These are phyloP conservation scores for Percopsis omiscomaycus DNA, from an alignment of 2,797 vertebrate species.

Conservation along the genomic window DNA sequence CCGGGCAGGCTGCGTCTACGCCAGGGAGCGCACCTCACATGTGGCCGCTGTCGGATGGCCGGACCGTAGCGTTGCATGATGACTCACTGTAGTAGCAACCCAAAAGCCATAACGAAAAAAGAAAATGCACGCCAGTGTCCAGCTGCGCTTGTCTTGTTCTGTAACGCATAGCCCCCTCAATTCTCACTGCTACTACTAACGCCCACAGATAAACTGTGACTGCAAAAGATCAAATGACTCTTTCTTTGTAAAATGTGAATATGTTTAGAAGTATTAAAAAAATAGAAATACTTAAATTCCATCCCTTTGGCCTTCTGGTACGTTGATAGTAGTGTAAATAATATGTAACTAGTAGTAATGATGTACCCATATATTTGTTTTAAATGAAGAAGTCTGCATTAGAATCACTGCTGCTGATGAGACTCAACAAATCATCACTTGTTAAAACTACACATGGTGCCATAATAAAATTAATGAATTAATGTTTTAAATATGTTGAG, in stretches of 20 bases:
- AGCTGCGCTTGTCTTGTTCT: slow-evolving; percentile 10
- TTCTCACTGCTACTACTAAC: slow-evolving; percentile 32
- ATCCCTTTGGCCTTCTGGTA: slow-evolving; percentile 19
- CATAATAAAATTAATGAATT: slow-evolving; percentile 34
- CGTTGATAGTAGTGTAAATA: slow-evolving; percentile 56
- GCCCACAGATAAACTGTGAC: slow-evolving; percentile 22
- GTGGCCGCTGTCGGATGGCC: slow-evolving; percentile 56
- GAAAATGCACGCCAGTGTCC: slow-evolving; percentile 42
- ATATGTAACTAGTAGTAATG: slow-evolving; percentile 19
- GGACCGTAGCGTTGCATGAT: slow-evolving; percentile 57
- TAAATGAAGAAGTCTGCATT: background rate
- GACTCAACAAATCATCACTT: slow-evolving; percentile 20
- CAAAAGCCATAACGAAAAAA: slow-evolving; percentile 68
- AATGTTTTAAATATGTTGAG: slow-evolving; percentile 17
- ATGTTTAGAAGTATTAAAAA: slow-evolving; percentile 35
- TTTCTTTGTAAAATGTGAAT: slow-evolving; percentile 30
- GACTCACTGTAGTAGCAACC: slow-evolving; percentile 67
- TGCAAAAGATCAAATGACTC: slow-evolving; percentile 32
- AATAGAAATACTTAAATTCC: background rate
- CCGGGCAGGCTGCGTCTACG: slow-evolving; percentile 25
- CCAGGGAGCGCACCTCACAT: slow-evolving; percentile 45
- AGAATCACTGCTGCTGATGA: slow-evolving; percentile 4
- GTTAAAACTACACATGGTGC: slow-evolving; percentile 47
- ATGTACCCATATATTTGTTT: slow-evolving; percentile 14
- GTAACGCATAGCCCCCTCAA: slow-evolving; percentile 16